Conservation (phyloP, 2,888 invertebrate species). For the Azorinus chamasolen region DNA sequence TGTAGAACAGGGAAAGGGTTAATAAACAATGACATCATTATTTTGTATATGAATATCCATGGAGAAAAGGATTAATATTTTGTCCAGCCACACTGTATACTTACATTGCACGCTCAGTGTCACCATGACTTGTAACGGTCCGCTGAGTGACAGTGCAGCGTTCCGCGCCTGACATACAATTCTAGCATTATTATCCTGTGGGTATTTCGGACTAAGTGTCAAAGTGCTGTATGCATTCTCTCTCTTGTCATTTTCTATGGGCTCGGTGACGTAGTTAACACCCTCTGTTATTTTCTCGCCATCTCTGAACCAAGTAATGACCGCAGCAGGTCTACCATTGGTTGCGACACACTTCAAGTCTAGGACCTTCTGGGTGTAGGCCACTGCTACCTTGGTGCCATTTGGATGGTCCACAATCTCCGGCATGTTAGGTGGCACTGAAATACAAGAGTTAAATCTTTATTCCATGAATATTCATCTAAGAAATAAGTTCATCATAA, state of each 20-base stretch:
- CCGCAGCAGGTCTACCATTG: constrained; percentile 97
- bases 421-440: constrained; percentile 97
- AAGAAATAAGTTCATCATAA: too few species aligned
- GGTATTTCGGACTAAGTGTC: constrained; percentile 92
- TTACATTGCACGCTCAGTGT: constrained; percentile 96
- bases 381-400: constrained; percentile 92
- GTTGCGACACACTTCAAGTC: constrained; percentile 96
- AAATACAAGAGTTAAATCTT: constrained; percentile 23
- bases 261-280: constrained; percentile 89
- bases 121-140: constrained; percentile 94
- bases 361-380: constrained; percentile 91
- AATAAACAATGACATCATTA: too few species aligned
- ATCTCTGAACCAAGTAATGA: constrained; percentile 92
- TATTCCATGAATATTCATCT: too few species aligned
- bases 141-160: constrained; percentile 92
- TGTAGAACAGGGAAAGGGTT: too few species aligned
- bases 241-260: constrained; percentile 75
- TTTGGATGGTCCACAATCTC: constrained; percentile 97
- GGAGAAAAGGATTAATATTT: too few species aligned
- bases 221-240: constrained; percentile 89
- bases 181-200: constrained; percentile 95
- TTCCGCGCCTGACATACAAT: constrained; percentile 98
- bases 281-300: constrained; percentile 95
- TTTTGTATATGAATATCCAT: too few species aligned
- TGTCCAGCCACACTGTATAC: too few species aligned